Evolutionary conservation across 1,140 invertebrate genomes (phyloP), one percentile per base, ranked within the genome.

Genomic region (Kradibia gibbosae): DNA sequence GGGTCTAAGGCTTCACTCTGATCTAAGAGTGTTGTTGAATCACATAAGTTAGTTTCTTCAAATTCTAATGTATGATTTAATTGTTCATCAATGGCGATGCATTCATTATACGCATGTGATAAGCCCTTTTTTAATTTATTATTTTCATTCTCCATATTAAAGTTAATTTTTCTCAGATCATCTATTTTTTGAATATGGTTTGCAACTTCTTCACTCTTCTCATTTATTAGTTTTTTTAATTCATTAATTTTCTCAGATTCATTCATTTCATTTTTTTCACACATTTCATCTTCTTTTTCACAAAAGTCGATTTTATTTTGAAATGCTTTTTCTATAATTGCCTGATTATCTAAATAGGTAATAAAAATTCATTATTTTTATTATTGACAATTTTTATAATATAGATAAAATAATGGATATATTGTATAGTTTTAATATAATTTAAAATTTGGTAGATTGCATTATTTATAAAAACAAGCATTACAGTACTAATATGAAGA

Each of bases 101-200:
- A 92, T 86, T 95, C 94, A 0, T 91, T 90, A 70, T 91, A 92
- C 2, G 95, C 93, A 62, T 92, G 89, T 2, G 93, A 91, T 42
- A 94, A 92, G 62, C 95, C 94, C 48, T 86, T 84, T 85, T 93
- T 93, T 11, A 95, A 88, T 50, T 93, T 90, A 53, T 93, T 92
- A 34, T 92, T 90, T 65, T 95, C 92, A 1, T 88, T 86, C 15
- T 93, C 88, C 2, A 93, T 92, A 81, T 93, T 92, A 85, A 93
- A 92, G 80, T 95, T 89, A 31, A 93, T 93, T 78, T 94, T 90
- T 50, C 90, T 93, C 8, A 95, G 89, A 86, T 94, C 92, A 77
- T 92, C 89, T 57, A 96, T 92, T 85, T 94, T 89, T 81, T 92
- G 91, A 83, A 93, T 92, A 72, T 92, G 93, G 39, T 93, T 91